Base-by-base conservation (phyloP, 1,140 invertebrate genomes). In the Drosophila kanapiae region DNA sequence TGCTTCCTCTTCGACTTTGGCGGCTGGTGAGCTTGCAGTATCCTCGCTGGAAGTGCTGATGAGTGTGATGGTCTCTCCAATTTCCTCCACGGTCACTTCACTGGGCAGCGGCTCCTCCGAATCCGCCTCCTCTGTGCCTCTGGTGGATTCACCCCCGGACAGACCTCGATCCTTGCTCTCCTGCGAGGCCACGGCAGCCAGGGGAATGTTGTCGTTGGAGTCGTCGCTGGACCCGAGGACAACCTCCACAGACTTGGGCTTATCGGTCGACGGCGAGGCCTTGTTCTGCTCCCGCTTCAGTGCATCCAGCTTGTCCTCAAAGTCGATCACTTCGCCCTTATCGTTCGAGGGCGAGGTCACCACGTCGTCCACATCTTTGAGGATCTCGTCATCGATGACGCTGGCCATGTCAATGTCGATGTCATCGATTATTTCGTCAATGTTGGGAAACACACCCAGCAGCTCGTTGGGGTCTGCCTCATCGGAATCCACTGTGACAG, bases 391-490 rank as follows among this genome's bases (percentile, higher is more conserved):
- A 47, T 90, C 82, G 31, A 92, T 88, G 16, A 91, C 88, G 27
- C 78, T 78, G 35, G 74, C 74, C 48, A 92, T 84, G 42, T 91
- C 88, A 3, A 92, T 92, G 64, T 79, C 92, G 9, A 93, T 80
- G 54, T 92, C 91, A 58, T 92, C 91, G 10, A 93, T 92, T 16
- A 91, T 92, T 8, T 82, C 86, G 64, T 85, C 72, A 35, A 92
- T 86, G 38, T 91, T 90, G 5, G 91, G 91, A 14, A 93, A 90
- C 1, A 84, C 92, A 31, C 91, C 91, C 23, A 93, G 56, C 27
- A 93, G 49, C 43, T 91, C 91, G 49, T 91, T 84, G 11, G 75
- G 54, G 47, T 92, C 76, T 0, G 91, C 60, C 47, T 85, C 77
- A 48, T 90, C 81, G 18, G 67, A 31, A 48, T 78, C 80, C 11